phyloP scores from a whole-genome alignment of 2,888 invertebrate species.

The Pogonocherus hispidulus region DNA sequence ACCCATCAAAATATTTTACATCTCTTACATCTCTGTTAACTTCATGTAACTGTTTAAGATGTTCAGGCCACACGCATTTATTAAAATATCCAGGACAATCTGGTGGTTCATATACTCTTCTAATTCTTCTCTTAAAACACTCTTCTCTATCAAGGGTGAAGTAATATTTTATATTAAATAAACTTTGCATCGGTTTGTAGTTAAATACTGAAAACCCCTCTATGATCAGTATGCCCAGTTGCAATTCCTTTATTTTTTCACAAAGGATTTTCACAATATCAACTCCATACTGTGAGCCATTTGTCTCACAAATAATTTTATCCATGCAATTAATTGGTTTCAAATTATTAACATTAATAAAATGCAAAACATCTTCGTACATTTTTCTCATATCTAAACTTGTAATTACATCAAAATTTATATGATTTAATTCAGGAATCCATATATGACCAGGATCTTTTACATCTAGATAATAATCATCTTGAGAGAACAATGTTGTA shows the following conservation, averaged over 20 bases:
- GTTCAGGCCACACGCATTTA: constrained; percentile 91
- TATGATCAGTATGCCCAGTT: constrained; percentile 74
- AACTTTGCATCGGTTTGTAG: constrained; percentile 75
- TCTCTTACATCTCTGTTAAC: constrained; percentile 60
- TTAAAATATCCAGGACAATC: constrained; percentile 93
- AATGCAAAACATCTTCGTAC: constrained; percentile 72
- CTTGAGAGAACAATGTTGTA: constrained; percentile 77
- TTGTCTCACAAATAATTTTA: constrained; percentile 46
- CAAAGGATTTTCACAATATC: constrained; percentile 21
- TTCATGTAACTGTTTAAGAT: constrained; percentile 73
- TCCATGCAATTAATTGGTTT: constrained; percentile 50
- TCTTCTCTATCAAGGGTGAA: constrained; percentile 78
- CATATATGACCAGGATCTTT: constrained; percentile 77
- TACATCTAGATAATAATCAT: constrained; percentile 80
- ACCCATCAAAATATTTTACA: constrained; percentile 59
- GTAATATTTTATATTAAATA: constrained; percentile 83
- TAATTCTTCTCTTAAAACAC: constrained; percentile 75
- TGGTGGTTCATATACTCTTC: constrained; percentile 85
- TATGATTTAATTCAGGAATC: constrained; percentile 77
- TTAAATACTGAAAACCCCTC: constrained; percentile 86
- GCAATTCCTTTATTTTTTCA: constrained; percentile 56
- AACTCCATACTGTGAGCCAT: background rate
- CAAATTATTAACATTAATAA: constrained; percentile 55
- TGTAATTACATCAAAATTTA: constrained; percentile 82
- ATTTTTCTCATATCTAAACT: constrained; percentile 82